Evolutionary conservation across 2,888 invertebrate genomes (phyloP).

Genomic region (Acronicta alni): DNA sequence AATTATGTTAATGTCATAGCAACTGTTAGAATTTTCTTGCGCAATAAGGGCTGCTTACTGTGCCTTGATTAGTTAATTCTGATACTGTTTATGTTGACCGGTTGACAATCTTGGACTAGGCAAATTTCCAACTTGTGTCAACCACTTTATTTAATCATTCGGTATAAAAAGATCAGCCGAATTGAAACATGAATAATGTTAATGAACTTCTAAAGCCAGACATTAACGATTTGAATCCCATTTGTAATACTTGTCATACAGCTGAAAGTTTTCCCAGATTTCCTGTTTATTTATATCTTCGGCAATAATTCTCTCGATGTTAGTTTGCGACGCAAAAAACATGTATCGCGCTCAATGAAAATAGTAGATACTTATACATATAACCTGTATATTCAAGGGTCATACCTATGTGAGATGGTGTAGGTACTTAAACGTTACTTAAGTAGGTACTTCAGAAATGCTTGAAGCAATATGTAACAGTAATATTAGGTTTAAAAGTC

Average conservation of each 20-base stretch:
- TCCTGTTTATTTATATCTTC: background rate
- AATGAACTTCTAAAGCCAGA: background rate
- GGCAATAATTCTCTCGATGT: no score
- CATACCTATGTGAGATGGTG: no score
- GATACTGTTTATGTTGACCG: background rate
- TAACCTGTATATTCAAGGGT: no score
- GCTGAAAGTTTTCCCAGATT: background rate
- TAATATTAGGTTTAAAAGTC: no score
- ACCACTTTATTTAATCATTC: background rate
- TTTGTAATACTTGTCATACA: background rate
- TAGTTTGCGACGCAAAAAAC: background rate
- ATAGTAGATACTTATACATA: no score
- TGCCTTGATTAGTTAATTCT: background rate
- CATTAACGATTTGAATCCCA: conserved; percentile 1
- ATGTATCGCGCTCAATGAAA: background rate
- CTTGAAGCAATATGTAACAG: no score
- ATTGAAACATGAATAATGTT: background rate
- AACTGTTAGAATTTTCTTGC: no score
- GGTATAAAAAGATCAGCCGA: background rate
- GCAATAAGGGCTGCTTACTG: no score
- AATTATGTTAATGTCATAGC: no score
- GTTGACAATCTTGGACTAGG: background rate
- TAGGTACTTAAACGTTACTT: no score
- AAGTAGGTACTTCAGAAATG: no score
- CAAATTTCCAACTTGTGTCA: background rate